Evolutionary conservation across 2,113 vertebrate species (phyloP).

Genomic region (Peucedramus taeniatus): DNA sequence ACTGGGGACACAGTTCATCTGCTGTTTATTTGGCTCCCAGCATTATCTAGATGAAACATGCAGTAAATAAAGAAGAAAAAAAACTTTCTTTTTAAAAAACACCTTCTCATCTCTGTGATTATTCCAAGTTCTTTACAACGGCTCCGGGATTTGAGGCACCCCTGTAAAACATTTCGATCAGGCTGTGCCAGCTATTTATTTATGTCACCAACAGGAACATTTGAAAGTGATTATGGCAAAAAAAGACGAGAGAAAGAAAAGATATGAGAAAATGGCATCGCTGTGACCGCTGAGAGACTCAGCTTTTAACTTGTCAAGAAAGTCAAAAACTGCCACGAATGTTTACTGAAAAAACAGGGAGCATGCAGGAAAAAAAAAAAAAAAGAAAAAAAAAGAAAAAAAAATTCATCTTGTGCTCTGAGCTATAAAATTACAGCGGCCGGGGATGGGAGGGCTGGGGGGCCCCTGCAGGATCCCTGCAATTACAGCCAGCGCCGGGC

Average conservation of each 20-base stretch:
- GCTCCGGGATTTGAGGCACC: background rate
- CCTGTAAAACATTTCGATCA: background rate
- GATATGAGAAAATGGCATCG: background rate
- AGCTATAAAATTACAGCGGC: slow-evolving; percentile 59
- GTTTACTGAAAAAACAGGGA: slow-evolving; percentile 38
- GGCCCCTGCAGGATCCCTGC: slow-evolving; percentile 64
- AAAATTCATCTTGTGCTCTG: slow-evolving; percentile 28
- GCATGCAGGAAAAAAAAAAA: background rate
- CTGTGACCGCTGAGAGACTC: background rate
- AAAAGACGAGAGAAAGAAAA: background rate
- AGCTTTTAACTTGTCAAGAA: slow-evolving; percentile 50
- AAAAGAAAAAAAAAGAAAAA: background rate
- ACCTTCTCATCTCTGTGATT: background rate
- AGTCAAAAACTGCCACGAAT: background rate
- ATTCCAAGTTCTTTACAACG: background rate
- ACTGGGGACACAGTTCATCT: background rate
- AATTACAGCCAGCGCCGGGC: slow-evolving; percentile 38
- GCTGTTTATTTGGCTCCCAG: background rate
- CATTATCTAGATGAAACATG: background rate
- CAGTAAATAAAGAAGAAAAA: background rate
- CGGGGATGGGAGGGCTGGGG: slow-evolving; percentile 15
- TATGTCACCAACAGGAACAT: background rate
- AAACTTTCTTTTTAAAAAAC: background rate
- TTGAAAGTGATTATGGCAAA: background rate
- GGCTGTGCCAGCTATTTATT: slow-evolving; percentile 27